A percentile compares a stretch with the other conserved stretches of the same genome.
These are phyloP conservation scores for Tachypleus tridentatus DNA, from an alignment of 1,140 invertebrate species.

Conservation along the genomic window DNA sequence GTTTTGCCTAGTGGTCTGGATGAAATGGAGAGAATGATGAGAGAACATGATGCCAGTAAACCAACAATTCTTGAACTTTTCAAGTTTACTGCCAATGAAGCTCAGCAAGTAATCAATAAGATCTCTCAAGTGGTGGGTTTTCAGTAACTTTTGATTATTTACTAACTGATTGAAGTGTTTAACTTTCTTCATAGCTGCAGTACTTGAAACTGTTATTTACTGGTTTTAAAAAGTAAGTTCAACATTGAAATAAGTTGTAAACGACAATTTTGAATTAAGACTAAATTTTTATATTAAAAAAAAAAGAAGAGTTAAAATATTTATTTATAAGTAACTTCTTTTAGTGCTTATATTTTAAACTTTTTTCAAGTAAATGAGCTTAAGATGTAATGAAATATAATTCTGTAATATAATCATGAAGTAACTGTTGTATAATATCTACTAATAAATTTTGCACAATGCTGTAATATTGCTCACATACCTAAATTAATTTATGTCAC, in stretches of 20 bases:
- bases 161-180: not conserved
- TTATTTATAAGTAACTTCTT: no score
- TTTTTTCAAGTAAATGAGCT: no score
- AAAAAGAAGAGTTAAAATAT: no score
- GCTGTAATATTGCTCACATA: no score
- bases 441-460: no score
- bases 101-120: constrained; percentile 47
- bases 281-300: no score
- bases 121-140: constrained; percentile 47
- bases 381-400: no score
- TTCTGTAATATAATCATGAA: no score
- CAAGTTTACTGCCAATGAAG: constrained; percentile 45
- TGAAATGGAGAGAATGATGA: constrained; percentile 34
- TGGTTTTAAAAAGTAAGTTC: not conserved
- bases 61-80: constrained; percentile 47
- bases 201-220: not conserved
- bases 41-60: constrained; percentile 46
- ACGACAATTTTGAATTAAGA: no score
- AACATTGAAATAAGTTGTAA: not conserved
- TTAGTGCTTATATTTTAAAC: no score
- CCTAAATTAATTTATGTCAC: no score
- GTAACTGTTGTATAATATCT: no score
- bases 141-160: constrained; percentile 6
- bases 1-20: constrained; percentile 36
- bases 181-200: not conserved